Evolutionary conservation across 2,797 vertebrate species (phyloP).

Genomic region (Muscicapa striata): DNA sequence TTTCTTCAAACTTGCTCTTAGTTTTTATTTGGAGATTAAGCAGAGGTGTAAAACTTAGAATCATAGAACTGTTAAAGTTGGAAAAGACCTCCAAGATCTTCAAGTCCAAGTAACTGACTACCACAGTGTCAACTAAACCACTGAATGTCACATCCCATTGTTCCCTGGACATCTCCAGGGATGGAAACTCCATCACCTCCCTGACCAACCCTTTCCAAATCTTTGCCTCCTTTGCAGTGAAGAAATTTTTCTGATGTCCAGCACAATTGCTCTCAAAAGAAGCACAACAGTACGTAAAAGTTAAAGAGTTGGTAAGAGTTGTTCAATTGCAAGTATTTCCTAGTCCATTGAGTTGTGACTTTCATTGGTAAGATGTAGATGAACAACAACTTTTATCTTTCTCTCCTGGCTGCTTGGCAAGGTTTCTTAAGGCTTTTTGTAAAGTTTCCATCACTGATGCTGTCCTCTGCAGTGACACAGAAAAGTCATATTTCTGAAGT

Average conservation of each 20-base stretch:
- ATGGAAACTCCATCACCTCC: neutral
- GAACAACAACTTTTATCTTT: neutral
- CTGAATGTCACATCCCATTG: neutral
- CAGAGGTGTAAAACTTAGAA: neutral
- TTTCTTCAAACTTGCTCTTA: neutral
- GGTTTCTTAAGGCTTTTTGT: neutral
- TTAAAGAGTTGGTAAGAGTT: neutral
- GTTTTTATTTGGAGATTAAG: neutral
- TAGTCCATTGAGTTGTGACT: neutral
- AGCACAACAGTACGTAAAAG: neutral
- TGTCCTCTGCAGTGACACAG: neutral
- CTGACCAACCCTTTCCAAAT: neutral
- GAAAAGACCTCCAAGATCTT: neutral
- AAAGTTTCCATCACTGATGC: neutral
- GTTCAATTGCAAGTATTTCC: neutral
- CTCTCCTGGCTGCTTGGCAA: neutral
- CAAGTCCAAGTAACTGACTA: neutral
- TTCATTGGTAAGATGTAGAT: neutral
- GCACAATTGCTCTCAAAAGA: neutral
- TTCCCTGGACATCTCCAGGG: neutral
- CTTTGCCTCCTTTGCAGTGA: neutral
- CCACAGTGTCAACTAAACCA: neutral
- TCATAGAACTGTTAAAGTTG: neutral
- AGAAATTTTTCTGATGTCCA: neutral
- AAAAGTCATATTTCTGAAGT: neutral